Evolutionary conservation across 2,888 invertebrate species (phyloP).

Genomic region (Dicycla oo): DNA sequence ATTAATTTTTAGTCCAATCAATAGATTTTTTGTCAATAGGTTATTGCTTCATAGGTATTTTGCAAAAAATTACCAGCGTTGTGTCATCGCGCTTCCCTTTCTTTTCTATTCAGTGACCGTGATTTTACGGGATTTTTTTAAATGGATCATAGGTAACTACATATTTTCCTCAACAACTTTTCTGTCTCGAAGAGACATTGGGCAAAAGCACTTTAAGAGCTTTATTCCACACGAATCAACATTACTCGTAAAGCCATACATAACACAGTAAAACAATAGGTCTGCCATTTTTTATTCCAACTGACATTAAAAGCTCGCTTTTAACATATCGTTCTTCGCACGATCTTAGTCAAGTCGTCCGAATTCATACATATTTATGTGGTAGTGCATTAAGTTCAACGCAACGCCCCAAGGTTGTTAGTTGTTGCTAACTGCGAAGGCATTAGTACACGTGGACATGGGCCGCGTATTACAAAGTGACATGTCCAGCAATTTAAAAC

Average conservation of each 20-base stretch:
- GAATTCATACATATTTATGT: slow-evolving; percentile 72
- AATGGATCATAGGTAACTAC: no score
- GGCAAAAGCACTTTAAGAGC: neutral
- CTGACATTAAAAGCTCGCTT: slow-evolving; percentile 57
- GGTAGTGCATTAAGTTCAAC: slow-evolving; percentile 69
- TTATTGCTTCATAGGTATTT: no score
- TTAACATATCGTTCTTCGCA: slow-evolving; percentile 57
- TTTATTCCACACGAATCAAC: slow-evolving; percentile 3
- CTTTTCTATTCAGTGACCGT: no score
- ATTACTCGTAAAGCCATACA: slow-evolving; percentile 15
- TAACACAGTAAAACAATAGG: slow-evolving; percentile 38
- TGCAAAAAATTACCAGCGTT: no score
- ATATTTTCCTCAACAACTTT: neutral
- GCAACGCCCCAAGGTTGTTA: slow-evolving; percentile 70
- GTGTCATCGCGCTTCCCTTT: no score
- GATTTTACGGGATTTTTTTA: no score
- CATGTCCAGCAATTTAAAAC: slow-evolving; percentile 60
- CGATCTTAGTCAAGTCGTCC: slow-evolving; percentile 60
- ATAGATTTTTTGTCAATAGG: no score
- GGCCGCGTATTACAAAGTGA: slow-evolving; percentile 25
- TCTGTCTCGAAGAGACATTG: neutral
- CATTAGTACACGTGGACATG: slow-evolving; percentile 53
- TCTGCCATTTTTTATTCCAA: slow-evolving; percentile 49
- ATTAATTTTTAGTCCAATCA: no score
- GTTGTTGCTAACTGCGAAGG: slow-evolving; percentile 59